A percentile compares a stretch with the other conserved stretches of the same genome.
Evolutionary conservation across 2,797 vertebrate species (phyloP).

Genomic region (Mormyrops boulengeri): DNA sequence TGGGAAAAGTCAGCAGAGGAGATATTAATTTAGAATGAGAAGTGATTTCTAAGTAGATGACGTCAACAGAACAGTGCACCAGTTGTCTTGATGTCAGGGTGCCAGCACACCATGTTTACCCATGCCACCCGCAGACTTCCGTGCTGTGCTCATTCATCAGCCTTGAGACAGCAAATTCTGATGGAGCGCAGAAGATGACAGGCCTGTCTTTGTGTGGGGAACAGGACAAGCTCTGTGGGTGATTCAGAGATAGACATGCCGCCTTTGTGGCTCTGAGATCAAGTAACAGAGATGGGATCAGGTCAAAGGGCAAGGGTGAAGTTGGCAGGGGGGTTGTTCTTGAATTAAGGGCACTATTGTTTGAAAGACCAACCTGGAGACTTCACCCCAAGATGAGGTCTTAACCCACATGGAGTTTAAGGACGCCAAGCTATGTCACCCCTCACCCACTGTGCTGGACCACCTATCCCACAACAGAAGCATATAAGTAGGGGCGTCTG

Average conservation of each 20-base stretch:
- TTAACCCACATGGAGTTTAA: background rate
- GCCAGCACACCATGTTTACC: background rate
- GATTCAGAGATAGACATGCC: background rate
- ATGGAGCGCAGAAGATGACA: background rate
- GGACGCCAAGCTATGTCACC: background rate
- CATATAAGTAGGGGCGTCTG: background rate
- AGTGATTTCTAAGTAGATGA: background rate
- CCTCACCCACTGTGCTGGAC: background rate
- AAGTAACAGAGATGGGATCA: background rate
- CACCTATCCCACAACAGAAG: background rate
- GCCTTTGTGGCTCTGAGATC: background rate
- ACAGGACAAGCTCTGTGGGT: background rate
- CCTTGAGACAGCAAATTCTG: background rate
- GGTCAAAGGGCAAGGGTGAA: background rate
- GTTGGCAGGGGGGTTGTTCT: background rate
- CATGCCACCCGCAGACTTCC: background rate
- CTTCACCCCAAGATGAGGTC: background rate
- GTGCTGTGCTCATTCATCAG: background rate
- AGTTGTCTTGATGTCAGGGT: background rate
- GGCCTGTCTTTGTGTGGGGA: conserved; percentile 2
- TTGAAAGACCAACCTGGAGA: background rate
- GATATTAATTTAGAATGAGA: background rate
- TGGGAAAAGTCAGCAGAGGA: background rate
- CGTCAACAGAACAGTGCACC: background rate
- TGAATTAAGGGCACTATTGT: conserved; percentile 5